Evolutionary conservation across 2,888 invertebrate genomes (phyloP).

Genomic region (Syritta pipiens): DNA sequence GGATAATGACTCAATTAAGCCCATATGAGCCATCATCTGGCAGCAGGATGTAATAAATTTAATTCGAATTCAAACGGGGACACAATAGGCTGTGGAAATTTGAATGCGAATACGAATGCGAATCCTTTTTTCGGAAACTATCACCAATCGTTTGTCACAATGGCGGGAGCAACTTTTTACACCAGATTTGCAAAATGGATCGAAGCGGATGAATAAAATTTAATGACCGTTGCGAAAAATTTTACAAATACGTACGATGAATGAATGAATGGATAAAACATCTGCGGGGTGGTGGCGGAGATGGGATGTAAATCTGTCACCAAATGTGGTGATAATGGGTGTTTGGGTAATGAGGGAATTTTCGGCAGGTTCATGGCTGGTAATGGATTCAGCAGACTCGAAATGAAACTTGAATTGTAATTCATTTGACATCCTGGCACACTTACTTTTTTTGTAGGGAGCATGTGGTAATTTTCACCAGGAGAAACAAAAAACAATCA

Average conservation of each 20-base stretch:
- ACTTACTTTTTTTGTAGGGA: too few species aligned
- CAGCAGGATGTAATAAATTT: conserved; percentile 63
- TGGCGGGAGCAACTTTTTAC: conserved; percentile 2
- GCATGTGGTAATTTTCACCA: too few species aligned
- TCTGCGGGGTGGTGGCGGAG: conserved; percentile 19
- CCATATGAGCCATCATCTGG: conserved; percentile 52
- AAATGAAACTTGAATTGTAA: too few species aligned
- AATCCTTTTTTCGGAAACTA: background rate
- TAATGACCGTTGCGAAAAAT: conserved; percentile 61
- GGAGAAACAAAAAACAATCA: too few species aligned
- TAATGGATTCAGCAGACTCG: too few species aligned
- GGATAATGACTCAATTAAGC: conserved; percentile 60
- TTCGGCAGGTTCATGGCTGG: too few species aligned
- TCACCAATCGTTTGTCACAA: too few species aligned
- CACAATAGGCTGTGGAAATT: too few species aligned
- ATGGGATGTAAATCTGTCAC: background rate
- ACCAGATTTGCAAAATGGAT: conserved; percentile 48
- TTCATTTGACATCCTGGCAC: too few species aligned
- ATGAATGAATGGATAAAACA: conserved; percentile 32
- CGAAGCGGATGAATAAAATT: conserved; percentile 52
- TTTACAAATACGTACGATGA: conserved; percentile 43
- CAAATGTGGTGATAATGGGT: too few species aligned
- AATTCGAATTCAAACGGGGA: conserved; percentile 36
- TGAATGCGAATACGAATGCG: conserved; percentile 35
- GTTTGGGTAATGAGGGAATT: too few species aligned